Conservation (phyloP, 2,888 invertebrate genomes). For the Apamea epomidion region DNA sequence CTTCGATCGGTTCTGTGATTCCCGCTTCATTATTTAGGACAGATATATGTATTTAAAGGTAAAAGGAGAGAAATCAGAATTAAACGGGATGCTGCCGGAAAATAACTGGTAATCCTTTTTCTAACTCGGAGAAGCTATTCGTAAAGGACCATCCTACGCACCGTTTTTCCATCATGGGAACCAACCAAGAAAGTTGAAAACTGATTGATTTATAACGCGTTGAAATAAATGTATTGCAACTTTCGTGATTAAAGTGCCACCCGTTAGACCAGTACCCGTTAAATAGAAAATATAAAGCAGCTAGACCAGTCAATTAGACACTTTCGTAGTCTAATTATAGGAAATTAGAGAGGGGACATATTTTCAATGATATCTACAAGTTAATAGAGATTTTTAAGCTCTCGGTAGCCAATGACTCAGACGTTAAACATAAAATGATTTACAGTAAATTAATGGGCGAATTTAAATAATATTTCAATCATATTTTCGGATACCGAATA, state of each 20-base stretch:
- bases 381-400: constrained; percentile 51
- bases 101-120: not conserved
- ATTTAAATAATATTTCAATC: constrained; percentile 19
- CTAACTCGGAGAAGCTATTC: not conserved
- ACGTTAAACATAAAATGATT: constrained; percentile 18
- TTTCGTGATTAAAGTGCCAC: constrained; percentile 55
- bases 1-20: not conserved
- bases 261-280: constrained; percentile 63
- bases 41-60: not conserved
- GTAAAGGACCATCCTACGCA: not conserved
- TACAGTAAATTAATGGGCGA: not conserved
- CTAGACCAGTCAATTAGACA: constrained; percentile 73
- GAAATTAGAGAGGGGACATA: constrained; percentile 54
- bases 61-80: not conserved
- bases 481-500: constrained; percentile 1
- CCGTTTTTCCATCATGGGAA: constrained; percentile 50
- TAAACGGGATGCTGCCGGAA: not conserved
- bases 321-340: constrained; percentile 75
- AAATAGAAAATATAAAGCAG: constrained; percentile 73
- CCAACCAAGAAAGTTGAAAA: constrained; percentile 66
- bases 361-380: constrained; percentile 62
- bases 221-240: constrained; percentile 44
- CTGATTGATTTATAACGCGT: constrained; percentile 73
- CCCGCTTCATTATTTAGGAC: not conserved
- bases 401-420: not conserved